Conservation (phyloP, 2,888 invertebrate genomes). For the Xestia xanthographa region DNA sequence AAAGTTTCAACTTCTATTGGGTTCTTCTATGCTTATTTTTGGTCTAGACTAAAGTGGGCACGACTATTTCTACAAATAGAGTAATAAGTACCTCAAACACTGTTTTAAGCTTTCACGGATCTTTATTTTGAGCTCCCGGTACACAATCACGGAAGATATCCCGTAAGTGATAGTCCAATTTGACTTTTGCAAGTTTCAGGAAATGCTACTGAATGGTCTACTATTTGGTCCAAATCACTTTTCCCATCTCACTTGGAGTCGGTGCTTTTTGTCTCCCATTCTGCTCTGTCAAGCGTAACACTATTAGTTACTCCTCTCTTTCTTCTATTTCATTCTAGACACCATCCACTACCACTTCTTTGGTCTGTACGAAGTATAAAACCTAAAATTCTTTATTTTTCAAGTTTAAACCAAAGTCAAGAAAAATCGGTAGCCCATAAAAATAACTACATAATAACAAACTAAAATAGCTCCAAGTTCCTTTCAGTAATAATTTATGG, state of each 20-base stretch:
- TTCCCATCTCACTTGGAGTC: too few relatives aligned
- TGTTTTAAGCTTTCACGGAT: too few relatives aligned
- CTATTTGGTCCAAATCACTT: too few relatives aligned
- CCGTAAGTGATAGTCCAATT: too few relatives aligned
- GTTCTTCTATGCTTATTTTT: neutral
- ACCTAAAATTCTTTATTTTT: neutral
- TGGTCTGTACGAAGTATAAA: neutral
- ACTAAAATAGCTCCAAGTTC: slow-evolving; percentile 34
- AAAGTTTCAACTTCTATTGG: neutral
- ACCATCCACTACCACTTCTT: neutral
- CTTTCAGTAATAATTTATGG: slow-evolving; percentile 34
- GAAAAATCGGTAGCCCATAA: slow-evolving; percentile 20
- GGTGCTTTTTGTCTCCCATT: neutral
- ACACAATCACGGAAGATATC: too few relatives aligned
- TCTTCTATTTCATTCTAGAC: neutral
- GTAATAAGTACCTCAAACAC: too few relatives aligned
- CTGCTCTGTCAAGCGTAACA: neutral
- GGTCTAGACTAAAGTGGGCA: neutral
- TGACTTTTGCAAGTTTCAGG: neutral
- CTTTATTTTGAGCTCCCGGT: too few relatives aligned
- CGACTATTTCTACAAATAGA: neutral
- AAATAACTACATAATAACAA: slow-evolving; percentile 19
- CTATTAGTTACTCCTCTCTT: neutral
- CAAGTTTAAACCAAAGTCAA: slow-evolving; percentile 3
- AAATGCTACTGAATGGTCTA: too few relatives aligned